Evolutionary conservation across 2,888 invertebrate genomes (phyloP).

Genomic region (Nymphalis urticae): DNA sequence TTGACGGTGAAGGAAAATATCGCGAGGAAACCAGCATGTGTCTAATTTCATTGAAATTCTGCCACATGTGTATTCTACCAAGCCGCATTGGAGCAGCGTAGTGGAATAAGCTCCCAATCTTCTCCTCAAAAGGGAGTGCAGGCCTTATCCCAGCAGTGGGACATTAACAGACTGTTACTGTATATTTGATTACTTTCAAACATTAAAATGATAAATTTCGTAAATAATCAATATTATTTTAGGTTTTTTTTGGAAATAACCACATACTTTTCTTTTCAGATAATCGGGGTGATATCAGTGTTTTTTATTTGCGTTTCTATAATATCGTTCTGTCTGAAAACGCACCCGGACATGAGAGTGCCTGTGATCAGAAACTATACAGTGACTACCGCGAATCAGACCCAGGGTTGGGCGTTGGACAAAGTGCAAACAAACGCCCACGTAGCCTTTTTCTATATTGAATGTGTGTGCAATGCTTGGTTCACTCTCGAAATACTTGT

Average conservation of each 20-base stretch:
- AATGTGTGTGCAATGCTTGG: constrained; percentile 99
- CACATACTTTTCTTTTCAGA: constrained; percentile 83
- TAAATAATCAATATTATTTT: background rate
- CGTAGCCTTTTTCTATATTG: constrained; percentile 98
- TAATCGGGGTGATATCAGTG: constrained; percentile 98
- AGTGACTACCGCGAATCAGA: constrained; percentile 88
- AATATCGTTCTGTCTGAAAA: constrained; percentile 99
- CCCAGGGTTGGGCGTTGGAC: constrained; percentile 92
- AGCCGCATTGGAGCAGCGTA: too few species aligned
- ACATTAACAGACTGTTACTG: too few species aligned
- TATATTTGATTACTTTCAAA: too few species aligned
- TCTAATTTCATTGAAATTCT: too few species aligned
- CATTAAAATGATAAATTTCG: background rate
- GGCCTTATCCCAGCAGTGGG: too few species aligned
- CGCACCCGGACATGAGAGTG: constrained; percentile 98
- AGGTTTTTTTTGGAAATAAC: background rate
- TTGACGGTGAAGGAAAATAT: too few species aligned
- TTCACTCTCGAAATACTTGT: constrained; percentile 98
- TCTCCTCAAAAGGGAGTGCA: too few species aligned
- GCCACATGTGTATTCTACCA: too few species aligned
- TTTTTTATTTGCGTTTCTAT: constrained; percentile 99
- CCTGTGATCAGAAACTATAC: constrained; percentile 92
- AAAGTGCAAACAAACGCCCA: constrained; percentile 97
- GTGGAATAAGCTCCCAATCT: too few species aligned
- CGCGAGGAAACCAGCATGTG: too few species aligned